Conservation (phyloP, 1,140 invertebrate species). For the Drosophila kurseongensis region DNA sequence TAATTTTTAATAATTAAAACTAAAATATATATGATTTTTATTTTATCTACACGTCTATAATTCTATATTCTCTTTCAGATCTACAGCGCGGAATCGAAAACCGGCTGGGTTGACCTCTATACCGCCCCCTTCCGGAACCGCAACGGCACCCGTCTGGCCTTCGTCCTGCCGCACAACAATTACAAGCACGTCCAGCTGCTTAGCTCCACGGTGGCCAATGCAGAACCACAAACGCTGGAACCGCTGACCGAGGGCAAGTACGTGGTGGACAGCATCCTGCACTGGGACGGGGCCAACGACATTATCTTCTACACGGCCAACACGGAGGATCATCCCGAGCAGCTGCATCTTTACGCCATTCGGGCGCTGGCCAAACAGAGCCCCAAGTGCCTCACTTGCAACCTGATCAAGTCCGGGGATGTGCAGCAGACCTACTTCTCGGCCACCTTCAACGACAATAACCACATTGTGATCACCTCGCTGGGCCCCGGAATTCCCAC, state of each 20-base stretch:
- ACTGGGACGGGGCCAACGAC: constrained; percentile 89
- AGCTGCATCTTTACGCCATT: constrained; percentile 87
- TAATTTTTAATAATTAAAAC: too few relatives aligned
- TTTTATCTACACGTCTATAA: too few relatives aligned
- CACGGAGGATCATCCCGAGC: constrained; percentile 86
- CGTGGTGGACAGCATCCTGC: constrained; percentile 91
- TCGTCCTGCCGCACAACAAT: constrained; percentile 88
- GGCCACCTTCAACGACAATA: constrained; percentile 72
- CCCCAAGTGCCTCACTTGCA: constrained; percentile 87
- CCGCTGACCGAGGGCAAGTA: constrained; percentile 89
- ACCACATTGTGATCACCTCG: constrained; percentile 73
- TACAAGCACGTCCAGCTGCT: constrained; percentile 89
- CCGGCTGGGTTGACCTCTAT: constrained; percentile 90
- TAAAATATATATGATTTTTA: background rate
- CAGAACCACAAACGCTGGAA: constrained; percentile 53
- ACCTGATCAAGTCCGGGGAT: constrained; percentile 70
- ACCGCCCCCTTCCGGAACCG: constrained; percentile 87
- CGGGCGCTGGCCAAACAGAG: constrained; percentile 69
- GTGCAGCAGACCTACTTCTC: constrained; percentile 77
- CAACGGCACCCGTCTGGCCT: constrained; percentile 86
- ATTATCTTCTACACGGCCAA: constrained; percentile 89
- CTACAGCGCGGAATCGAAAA: constrained; percentile 74
- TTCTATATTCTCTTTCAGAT: constrained; percentile 25
- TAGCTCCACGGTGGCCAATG: constrained; percentile 60
- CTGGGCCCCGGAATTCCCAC: constrained; percentile 77